These are phyloP conservation scores for Dicrostonyx torquatus DNA, from an alignment of 2,797 vertebrate species.

Conservation along the genomic window DNA sequence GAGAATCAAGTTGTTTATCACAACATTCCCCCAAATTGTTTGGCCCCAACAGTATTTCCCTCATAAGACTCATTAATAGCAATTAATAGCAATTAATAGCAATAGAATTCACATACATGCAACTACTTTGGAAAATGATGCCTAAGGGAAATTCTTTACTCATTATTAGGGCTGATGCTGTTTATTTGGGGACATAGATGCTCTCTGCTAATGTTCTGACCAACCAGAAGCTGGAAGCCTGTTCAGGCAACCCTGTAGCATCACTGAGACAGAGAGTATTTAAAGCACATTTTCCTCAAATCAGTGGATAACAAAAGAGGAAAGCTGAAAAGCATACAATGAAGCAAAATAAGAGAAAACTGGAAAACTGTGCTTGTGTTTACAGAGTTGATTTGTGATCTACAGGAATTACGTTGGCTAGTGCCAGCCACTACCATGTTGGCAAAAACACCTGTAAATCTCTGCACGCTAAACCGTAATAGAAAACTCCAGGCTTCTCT, in stretches of 20 bases:
- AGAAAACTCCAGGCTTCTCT: neutral
- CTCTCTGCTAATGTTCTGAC: conserved; percentile 36
- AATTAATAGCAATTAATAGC: too few relatives aligned
- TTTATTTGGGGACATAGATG: neutral
- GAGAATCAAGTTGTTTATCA: conserved; percentile 16
- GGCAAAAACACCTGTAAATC: neutral
- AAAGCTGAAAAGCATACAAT: neutral
- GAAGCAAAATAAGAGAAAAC: conserved; percentile 2
- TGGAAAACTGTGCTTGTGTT: conserved; percentile 3
- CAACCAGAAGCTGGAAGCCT: neutral
- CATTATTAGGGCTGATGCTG: conserved; percentile 50
- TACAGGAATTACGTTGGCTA: neutral
- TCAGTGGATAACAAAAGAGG: neutral
- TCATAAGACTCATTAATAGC: conserved; percentile 27
- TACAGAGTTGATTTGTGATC: neutral
- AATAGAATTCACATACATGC: neutral
- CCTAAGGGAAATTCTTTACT: conserved; percentile 70
- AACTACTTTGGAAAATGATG: conserved; percentile 62
- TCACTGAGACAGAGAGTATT: neutral
- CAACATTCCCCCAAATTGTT: neutral
- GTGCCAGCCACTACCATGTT: too few relatives aligned
- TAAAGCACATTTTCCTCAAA: conserved; percentile 26
- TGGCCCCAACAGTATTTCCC: neutral
- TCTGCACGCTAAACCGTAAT: neutral
- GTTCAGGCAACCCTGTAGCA: conserved; percentile 5